These are phyloP conservation scores for Falco columbarius DNA, from an alignment of 2,797 vertebrate species.

Conservation along the genomic window DNA sequence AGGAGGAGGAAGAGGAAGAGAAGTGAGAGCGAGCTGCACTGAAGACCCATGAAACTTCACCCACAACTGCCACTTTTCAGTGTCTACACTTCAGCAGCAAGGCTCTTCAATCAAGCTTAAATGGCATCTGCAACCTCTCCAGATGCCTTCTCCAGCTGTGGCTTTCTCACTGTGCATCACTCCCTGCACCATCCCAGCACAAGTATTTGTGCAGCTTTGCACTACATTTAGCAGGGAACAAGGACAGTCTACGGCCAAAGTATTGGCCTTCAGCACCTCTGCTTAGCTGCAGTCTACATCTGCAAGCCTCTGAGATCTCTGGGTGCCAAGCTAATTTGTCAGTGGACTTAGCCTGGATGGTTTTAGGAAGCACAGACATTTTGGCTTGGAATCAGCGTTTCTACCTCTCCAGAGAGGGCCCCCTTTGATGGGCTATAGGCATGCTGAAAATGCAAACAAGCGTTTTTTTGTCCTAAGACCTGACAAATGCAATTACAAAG, in stretches of 20 bases:
- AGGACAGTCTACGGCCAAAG: neutral
- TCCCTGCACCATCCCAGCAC: neutral
- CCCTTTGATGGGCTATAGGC: fast-evolving
- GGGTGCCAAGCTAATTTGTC: neutral
- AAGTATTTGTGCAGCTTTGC: neutral
- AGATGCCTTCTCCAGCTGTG: neutral
- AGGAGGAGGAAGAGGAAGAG: neutral
- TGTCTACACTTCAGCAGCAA: neutral
- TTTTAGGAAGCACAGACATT: neutral
- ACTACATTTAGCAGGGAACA: neutral
- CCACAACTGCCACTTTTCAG: neutral
- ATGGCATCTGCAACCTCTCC: neutral
- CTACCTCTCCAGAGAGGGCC: neutral
- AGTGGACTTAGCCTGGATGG: neutral
- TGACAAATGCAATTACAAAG: neutral
- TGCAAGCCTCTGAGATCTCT: neutral
- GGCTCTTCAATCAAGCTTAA: neutral
- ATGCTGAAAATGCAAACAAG: neutral
- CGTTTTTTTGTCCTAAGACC: neutral
- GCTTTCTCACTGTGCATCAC: neutral
- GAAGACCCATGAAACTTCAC: neutral
- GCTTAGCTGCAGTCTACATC: neutral
- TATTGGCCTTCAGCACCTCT: neutral
- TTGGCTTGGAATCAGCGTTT: neutral
- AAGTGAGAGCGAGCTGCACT: neutral